Percentiles rank a stretch among this genome's conserved stretches.
Conservation (phyloP, 2,113 vertebrate genomes). For the Puma concolor region DNA sequence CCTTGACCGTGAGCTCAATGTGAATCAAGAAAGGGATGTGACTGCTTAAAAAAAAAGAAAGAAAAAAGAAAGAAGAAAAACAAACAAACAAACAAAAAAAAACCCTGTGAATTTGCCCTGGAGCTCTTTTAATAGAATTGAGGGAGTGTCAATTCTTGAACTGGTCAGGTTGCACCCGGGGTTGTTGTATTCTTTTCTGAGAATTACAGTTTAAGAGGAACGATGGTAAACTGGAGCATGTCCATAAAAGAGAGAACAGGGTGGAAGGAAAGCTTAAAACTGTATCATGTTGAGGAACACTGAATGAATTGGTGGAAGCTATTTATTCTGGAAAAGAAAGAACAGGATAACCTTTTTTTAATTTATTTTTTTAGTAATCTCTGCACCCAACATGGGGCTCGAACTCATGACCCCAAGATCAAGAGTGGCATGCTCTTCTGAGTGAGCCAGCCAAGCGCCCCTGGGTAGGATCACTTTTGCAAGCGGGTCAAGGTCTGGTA, state of each 20-base stretch:
- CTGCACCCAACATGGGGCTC: not conserved
- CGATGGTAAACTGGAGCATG: not conserved
- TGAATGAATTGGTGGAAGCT: not conserved
- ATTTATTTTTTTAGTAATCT: not conserved
- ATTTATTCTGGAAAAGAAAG: constrained; percentile 12
- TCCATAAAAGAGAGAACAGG: not conserved
- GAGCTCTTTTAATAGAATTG: constrained; percentile 2
- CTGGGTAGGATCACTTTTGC: not conserved
- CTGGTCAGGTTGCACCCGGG: not conserved
- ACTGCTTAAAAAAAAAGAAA: not conserved
- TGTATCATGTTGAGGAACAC: not conserved
- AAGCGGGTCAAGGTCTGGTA: not conserved
- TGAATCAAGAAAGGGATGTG: not conserved
- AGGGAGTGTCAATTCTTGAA: not conserved
- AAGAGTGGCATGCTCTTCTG: not conserved
- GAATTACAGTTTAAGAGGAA: not conserved
- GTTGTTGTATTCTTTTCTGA: not conserved
- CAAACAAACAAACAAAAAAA: no score
- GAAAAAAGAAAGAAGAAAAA: not conserved
- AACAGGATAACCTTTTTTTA: not conserved
- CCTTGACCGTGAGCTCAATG: not conserved
- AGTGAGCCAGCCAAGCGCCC: not conserved
- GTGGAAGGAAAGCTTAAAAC: not conserved
- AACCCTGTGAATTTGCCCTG: not conserved
- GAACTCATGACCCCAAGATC: not conserved